Evolutionary conservation across 2,113 vertebrate species (phyloP).

Genomic region (Serinus canaria): DNA sequence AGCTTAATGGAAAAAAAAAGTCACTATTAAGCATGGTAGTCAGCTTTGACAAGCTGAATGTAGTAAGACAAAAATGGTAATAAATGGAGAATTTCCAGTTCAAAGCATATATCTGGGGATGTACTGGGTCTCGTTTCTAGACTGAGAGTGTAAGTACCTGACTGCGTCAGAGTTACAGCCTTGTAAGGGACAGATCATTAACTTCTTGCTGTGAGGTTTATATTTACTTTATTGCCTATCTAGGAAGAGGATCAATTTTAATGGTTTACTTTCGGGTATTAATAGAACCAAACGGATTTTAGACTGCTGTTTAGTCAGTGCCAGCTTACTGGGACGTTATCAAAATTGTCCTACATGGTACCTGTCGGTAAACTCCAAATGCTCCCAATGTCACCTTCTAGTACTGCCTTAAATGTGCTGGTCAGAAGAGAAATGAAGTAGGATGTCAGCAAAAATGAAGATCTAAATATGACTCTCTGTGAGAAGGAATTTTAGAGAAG

Average conservation of each 20-base stretch:
- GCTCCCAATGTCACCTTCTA: background rate
- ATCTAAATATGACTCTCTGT: background rate
- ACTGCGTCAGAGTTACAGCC: background rate
- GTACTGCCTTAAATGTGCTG: background rate
- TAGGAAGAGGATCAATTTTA: background rate
- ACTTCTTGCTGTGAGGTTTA: conserved; percentile 1
- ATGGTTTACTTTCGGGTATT: background rate
- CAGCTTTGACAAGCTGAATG: background rate
- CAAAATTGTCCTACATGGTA: background rate
- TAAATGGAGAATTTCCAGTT: background rate
- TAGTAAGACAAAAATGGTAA: background rate
- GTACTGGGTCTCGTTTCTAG: background rate
- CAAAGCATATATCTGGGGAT: background rate
- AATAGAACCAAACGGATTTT: conserved; percentile 21
- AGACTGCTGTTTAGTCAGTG: background rate
- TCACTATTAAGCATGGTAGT: background rate
- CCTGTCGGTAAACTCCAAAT: background rate
- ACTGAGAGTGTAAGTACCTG: background rate
- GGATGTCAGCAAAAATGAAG: background rate
- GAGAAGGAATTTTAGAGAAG: background rate
- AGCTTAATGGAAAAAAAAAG: background rate
- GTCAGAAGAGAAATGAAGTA: background rate
- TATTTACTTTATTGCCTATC: conserved; percentile 20
- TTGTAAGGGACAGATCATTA: conserved; percentile 35
- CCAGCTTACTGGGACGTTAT: background rate